Conservation (phyloP, 1,140 invertebrate genomes). For the Diprion similis region DNA sequence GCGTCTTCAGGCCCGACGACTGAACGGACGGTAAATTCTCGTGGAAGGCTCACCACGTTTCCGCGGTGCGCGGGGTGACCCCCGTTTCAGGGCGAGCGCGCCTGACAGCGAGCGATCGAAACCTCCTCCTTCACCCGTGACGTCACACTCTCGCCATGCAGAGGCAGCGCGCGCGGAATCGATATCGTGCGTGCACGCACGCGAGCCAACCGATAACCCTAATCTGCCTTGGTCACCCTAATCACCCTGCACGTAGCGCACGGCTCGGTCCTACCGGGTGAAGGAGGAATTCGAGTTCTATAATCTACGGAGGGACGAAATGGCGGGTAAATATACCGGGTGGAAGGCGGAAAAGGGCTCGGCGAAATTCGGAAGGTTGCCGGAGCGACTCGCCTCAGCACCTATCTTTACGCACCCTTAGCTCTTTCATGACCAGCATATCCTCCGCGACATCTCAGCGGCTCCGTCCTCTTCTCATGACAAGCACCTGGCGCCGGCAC, state of each 20-base stretch:
- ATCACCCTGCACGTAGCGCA: conserved; percentile 12
- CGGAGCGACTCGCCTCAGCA: background rate
- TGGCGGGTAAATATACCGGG: background rate
- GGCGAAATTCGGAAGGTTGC: background rate
- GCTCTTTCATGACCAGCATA: conserved; percentile 39
- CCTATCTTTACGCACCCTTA: conserved; percentile 33
- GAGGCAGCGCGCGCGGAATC: conserved; percentile 44
- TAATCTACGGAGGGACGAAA: background rate
- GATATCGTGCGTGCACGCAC: conserved; percentile 56
- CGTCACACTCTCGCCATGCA: background rate
- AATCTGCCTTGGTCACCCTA: conserved; percentile 10
- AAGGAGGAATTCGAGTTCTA: conserved; percentile 9
- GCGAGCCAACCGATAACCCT: conserved; percentile 23
- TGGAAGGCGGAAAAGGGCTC: background rate
- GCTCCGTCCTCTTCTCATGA: conserved; percentile 26
- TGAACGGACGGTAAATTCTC: background rate
- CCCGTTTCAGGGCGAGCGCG: background rate
- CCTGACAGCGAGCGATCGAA: conserved; percentile 4
- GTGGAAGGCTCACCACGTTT: background rate
- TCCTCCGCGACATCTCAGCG: conserved; percentile 31
- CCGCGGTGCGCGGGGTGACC: background rate
- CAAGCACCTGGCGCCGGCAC: conserved; percentile 13
- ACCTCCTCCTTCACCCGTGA: conserved; percentile 2
- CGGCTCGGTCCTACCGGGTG: background rate
- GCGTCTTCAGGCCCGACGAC: conserved; percentile 23